A percentile compares a stretch with the other conserved stretches of the same genome.
Evolutionary conservation across 2,888 invertebrate genomes (phyloP).

Genomic region (Cerceris ruficornis): DNA sequence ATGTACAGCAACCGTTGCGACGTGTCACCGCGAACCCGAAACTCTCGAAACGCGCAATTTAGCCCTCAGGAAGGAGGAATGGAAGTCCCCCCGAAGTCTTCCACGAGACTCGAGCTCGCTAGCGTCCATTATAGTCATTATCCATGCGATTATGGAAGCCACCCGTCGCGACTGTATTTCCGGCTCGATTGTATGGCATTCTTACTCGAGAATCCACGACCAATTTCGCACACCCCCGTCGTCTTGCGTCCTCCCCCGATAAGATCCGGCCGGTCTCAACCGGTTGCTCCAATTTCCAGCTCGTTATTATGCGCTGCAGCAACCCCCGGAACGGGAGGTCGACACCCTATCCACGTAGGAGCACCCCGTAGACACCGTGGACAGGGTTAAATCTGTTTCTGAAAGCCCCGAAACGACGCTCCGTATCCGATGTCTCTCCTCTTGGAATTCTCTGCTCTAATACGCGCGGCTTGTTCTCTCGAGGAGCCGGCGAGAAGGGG

Average conservation of each 20-base stretch:
- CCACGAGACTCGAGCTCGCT: slow-evolving; percentile 1
- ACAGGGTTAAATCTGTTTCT: slow-evolving; percentile 55
- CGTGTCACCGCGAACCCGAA: not conserved
- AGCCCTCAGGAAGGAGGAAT: slow-evolving; percentile 12
- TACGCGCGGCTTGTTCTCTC: slow-evolving; percentile 40
- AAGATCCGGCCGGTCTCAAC: slow-evolving; percentile 36
- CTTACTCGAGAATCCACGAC: slow-evolving; percentile 41
- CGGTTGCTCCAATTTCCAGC: slow-evolving; percentile 57
- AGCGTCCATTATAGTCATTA: slow-evolving; percentile 37
- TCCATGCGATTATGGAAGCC: slow-evolving; percentile 9
- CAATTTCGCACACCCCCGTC: slow-evolving; percentile 37
- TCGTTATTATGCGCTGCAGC: slow-evolving; percentile 53
- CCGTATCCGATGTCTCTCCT: slow-evolving; percentile 48
- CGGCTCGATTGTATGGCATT: slow-evolving; percentile 15
- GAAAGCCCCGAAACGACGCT: slow-evolving; percentile 53
- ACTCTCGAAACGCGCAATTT: slow-evolving; percentile 39
- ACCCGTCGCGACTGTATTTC: slow-evolving; percentile 1
- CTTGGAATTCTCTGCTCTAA: slow-evolving; percentile 28
- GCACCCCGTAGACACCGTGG: slow-evolving; percentile 2
- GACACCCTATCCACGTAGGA: slow-evolving; percentile 8
- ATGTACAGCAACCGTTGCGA: slow-evolving; percentile 35
- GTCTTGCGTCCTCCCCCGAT: slow-evolving; percentile 8
- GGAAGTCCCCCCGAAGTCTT: not conserved
- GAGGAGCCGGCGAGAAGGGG: slow-evolving; percentile 16
- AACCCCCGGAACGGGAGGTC: slow-evolving; percentile 6